phyloP scores from a whole-genome alignment of 2,888 invertebrate genomes.

The Marronus borbonicus region DNA sequence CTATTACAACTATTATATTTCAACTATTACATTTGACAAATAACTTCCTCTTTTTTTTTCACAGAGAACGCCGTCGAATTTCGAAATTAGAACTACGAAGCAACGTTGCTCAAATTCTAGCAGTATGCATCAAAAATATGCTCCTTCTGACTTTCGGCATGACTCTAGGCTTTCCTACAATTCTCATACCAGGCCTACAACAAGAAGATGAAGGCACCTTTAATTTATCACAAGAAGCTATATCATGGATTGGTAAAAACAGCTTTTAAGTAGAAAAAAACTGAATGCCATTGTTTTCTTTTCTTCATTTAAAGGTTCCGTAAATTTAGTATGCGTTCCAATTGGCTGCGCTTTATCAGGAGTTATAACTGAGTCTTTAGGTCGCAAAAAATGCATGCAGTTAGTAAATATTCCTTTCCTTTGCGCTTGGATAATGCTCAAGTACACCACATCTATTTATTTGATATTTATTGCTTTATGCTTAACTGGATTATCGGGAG shows the following conservation, averaged over 20 bases:
- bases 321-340: slow-evolving; percentile 86
- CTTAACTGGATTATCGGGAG: slow-evolving; percentile 83
- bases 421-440: slow-evolving; percentile 82
- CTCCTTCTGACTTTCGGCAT: slow-evolving; percentile 84
- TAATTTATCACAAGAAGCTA: slow-evolving; percentile 75
- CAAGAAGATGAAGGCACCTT: slow-evolving; percentile 69
- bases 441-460: slow-evolving; percentile 76
- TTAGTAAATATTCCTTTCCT: slow-evolving; percentile 82
- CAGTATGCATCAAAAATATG: slow-evolving; percentile 87
- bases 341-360: slow-evolving; percentile 85
- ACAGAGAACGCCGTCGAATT: slow-evolving; percentile 1
- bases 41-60: neutral
- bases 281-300: neutral
- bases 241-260: slow-evolving; percentile 83
- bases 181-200: slow-evolving; percentile 83
- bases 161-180: slow-evolving; percentile 86
- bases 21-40: neutral
- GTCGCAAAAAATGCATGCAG: slow-evolving; percentile 84
- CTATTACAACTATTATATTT: no score
- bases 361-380: slow-evolving; percentile 79
- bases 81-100: slow-evolving; percentile 23
- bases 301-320: slow-evolving; percentile 76
- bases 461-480: slow-evolving; percentile 81
- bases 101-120: slow-evolving; percentile 78
- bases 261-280: neutral